phyloP scores from a whole-genome alignment of 2,113 vertebrate genomes.

The Percina caprodes region DNA sequence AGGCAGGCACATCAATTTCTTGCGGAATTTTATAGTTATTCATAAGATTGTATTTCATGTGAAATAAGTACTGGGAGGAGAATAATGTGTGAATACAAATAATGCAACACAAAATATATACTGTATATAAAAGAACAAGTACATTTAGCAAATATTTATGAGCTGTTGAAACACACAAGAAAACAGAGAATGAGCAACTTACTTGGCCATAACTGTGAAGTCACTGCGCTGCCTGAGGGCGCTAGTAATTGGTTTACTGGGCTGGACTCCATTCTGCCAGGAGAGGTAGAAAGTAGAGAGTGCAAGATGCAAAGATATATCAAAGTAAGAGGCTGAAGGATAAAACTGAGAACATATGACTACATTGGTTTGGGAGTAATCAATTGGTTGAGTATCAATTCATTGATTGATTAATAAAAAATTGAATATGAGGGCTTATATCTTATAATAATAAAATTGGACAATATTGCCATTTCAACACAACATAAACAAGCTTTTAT shows the following conservation, averaged over 20 bases:
- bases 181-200: constrained; percentile 72
- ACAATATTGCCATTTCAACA: background rate
- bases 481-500: background rate
- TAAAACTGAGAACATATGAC: background rate
- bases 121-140: background rate
- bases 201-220: constrained; percentile 96
- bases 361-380: background rate
- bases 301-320: background rate
- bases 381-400: background rate
- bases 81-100: background rate
- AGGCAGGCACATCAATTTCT: too few species aligned
- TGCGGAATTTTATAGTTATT: too few species aligned
- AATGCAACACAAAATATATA: constrained; percentile 15
- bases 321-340: background rate
- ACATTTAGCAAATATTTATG: constrained; percentile 2
- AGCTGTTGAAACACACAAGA: background rate
- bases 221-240: constrained; percentile 92
- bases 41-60: background rate
- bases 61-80: background rate
- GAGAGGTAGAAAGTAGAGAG: background rate
- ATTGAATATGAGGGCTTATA: background rate
- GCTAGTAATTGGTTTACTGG: constrained; percentile 82
- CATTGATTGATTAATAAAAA: background rate
- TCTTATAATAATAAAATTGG: background rate
- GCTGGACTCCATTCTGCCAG: constrained; percentile 89